A percentile compares a stretch with the other conserved stretches of the same genome.
These are phyloP conservation scores for Carposina sasakii DNA, from an alignment of 1,140 invertebrate genomes.

Conservation along the genomic window DNA sequence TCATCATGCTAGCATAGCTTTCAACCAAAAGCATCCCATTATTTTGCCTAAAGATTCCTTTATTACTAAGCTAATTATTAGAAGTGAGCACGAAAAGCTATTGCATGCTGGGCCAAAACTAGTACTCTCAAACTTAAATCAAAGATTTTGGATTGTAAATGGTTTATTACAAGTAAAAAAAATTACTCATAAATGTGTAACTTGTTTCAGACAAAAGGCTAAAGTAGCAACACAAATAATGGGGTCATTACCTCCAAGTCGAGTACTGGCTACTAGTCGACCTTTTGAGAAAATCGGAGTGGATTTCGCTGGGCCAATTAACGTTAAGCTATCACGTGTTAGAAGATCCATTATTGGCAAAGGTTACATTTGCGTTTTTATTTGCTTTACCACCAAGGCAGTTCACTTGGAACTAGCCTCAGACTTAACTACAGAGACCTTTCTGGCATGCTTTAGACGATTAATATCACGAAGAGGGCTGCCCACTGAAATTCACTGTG, in stretches of 20 bases:
- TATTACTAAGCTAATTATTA: constrained; percentile 25
- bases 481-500: too few species aligned
- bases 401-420: constrained; percentile 18
- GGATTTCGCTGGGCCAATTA: constrained; percentile 43
- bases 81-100: constrained; percentile 18
- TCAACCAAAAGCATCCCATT: constrained; percentile 33
- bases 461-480: too few species aligned
- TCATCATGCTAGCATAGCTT: constrained; percentile 14
- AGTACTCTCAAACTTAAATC: constrained; percentile 20
- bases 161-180: constrained; percentile 25
- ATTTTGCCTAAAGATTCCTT: constrained; percentile 24
- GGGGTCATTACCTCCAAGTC: constrained; percentile 37
- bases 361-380: constrained; percentile 16
- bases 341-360: constrained; percentile 6
- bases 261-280: constrained; percentile 22
- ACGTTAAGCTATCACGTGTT: constrained; percentile 28
- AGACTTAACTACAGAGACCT: constrained; percentile 24
- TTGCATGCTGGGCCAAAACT: constrained; percentile 26
- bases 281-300: constrained; percentile 36
- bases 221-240: constrained; percentile 27
- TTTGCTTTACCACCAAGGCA: constrained; percentile 18
- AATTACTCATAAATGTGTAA: constrained; percentile 31
- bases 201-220: constrained; percentile 28
- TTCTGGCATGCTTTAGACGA: not conserved
- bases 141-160: constrained; percentile 35